Percentiles rank a stretch among this genome's conserved stretches.
These are phyloP conservation scores for Trypoxylon attenuatum DNA, from an alignment of 2,888 invertebrate genomes.

Conservation along the genomic window DNA sequence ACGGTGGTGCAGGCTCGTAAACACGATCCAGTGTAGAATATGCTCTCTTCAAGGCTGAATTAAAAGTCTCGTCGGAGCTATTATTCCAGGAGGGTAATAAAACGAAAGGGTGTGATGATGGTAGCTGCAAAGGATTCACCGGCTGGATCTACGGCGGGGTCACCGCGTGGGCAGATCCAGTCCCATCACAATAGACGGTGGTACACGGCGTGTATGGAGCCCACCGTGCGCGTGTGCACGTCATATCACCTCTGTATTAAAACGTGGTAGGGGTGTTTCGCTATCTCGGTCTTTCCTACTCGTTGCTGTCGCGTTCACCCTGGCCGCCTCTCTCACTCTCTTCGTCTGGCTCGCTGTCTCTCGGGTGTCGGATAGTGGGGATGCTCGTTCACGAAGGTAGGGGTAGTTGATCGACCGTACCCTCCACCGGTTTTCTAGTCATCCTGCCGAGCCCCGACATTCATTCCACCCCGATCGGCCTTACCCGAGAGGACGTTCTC, in stretches of 20 bases:
- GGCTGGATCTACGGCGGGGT: slow-evolving; percentile 38
- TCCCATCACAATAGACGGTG: slow-evolving; percentile 10
- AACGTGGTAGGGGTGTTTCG: slow-evolving; percentile 16
- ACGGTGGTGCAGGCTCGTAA: no score
- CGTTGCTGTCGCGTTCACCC: background rate
- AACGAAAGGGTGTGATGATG: background rate
- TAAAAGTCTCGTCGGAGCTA: no score
- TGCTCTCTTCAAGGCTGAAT: no score
- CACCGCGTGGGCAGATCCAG: slow-evolving; percentile 51
- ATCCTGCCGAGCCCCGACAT: slow-evolving; percentile 51
- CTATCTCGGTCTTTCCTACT: background rate
- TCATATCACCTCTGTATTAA: slow-evolving; percentile 14
- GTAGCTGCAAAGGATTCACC: slow-evolving; percentile 5
- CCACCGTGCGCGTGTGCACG: slow-evolving; percentile 24
- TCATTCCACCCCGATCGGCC: slow-evolving; percentile 53
- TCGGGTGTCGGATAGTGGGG: slow-evolving; percentile 21
- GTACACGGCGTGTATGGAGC: background rate
- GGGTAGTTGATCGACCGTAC: slow-evolving; percentile 60
- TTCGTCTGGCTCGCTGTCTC: background rate
- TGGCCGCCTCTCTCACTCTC: background rate
- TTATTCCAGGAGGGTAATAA: no score
- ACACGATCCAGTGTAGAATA: no score
- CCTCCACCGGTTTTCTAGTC: slow-evolving; percentile 50
- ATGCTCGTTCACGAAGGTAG: slow-evolving; percentile 33
- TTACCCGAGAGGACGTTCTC: slow-evolving; percentile 32